Percentiles rank a stretch among this genome's conserved stretches.
Evolutionary conservation across 2,113 vertebrate species (phyloP).

Genomic region (Tapirus terrestris): DNA sequence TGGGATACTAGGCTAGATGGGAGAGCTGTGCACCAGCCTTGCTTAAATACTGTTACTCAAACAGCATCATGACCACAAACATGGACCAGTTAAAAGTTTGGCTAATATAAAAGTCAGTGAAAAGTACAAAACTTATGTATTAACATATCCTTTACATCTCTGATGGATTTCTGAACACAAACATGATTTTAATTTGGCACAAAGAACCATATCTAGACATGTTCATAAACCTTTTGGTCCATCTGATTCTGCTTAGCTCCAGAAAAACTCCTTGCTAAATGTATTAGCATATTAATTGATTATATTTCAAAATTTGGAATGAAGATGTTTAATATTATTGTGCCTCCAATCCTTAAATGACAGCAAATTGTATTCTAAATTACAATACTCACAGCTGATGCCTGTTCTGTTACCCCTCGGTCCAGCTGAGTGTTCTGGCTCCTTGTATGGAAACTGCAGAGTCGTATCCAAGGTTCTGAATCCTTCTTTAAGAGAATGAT

Average conservation of each 20-base stretch:
- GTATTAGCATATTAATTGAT: slow-evolving; percentile 72
- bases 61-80: slow-evolving; percentile 54
- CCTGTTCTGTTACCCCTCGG: slow-evolving; percentile 87
- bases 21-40: background rate
- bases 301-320: slow-evolving; percentile 73
- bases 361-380: slow-evolving; percentile 52
- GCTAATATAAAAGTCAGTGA: slow-evolving; percentile 57
- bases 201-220: slow-evolving; percentile 70
- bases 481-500: slow-evolving; percentile 96
- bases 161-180: slow-evolving; percentile 71
- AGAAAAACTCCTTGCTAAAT: slow-evolving; percentile 58
- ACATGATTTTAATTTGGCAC: slow-evolving; percentile 77
- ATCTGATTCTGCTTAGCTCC: slow-evolving; percentile 76
- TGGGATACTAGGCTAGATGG: background rate
- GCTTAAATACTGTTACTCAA: slow-evolving; percentile 68
- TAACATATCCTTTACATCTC: slow-evolving; percentile 61
- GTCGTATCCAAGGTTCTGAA: slow-evolving; percentile 97
- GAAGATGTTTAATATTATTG: slow-evolving; percentile 60
- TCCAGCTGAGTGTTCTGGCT: slow-evolving; percentile 89
- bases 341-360: slow-evolving; percentile 26
- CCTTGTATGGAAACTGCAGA: slow-evolving; percentile 94
- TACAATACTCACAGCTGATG: slow-evolving; percentile 90
- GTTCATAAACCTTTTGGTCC: slow-evolving; percentile 74
- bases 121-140: slow-evolving; percentile 69
- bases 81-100: background rate